Evolutionary conservation across 2,888 invertebrate genomes (phyloP).

Genomic region (Stenodema calcarata): DNA sequence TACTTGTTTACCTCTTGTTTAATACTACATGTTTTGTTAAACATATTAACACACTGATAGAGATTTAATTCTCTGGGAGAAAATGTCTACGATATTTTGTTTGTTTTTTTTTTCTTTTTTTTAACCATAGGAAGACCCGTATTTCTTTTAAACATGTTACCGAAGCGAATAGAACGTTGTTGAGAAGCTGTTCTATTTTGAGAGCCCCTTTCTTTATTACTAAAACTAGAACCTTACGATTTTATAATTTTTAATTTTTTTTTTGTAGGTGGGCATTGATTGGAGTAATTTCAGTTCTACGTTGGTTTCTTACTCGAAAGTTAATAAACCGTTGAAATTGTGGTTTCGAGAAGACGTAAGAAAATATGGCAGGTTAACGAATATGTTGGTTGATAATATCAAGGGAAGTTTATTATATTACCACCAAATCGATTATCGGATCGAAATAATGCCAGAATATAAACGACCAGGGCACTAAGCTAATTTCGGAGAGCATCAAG

Average conservation of each 20-base stretch:
- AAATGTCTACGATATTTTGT: conserved; percentile 36
- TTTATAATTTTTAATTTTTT: not conserved
- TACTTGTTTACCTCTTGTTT: not conserved
- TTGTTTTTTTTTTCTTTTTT: not conserved
- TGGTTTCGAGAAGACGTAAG: too few relatives aligned
- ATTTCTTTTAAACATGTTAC: conserved; percentile 33
- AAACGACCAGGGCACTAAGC: too few relatives aligned
- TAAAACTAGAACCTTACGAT: not conserved
- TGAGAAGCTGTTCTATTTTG: conserved; percentile 28
- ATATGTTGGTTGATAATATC: too few relatives aligned
- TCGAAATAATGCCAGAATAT: too few relatives aligned
- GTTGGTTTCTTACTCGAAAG: not conserved
- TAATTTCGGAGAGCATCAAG: too few relatives aligned
- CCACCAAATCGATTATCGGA: too few relatives aligned
- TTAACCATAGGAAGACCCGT: conserved; percentile 54
- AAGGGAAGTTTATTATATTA: too few relatives aligned
- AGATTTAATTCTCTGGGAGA: conserved; percentile 13
- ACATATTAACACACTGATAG: conserved; percentile 39
- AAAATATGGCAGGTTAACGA: too few relatives aligned
- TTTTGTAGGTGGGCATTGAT: not conserved
- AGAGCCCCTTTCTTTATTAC: not conserved
- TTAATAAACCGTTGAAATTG: too few relatives aligned
- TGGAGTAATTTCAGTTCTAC: not conserved
- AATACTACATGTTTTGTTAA: not conserved
- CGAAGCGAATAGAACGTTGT: conserved; percentile 36